Evolutionary conservation across 2,797 vertebrate species (phyloP).

Genomic region (Scyliorhinus canicula): DNA sequence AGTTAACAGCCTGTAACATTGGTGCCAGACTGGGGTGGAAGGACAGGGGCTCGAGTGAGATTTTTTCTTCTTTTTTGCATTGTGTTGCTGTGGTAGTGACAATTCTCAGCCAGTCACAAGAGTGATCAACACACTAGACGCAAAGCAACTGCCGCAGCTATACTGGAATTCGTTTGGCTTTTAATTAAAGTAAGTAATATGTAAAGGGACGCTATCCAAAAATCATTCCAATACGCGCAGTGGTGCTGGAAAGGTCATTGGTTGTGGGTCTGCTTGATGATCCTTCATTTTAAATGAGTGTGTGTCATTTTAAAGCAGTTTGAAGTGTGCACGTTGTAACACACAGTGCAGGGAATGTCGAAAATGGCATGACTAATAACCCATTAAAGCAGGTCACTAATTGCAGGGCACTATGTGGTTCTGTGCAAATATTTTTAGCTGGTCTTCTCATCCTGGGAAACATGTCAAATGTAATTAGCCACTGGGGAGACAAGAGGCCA

Average conservation of each 20-base stretch:
- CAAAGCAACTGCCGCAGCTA: not conserved
- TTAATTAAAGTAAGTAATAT: slow-evolving; percentile 6
- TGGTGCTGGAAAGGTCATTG: not conserved
- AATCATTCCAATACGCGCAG: not conserved
- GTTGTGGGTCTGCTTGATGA: not conserved
- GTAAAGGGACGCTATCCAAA: not conserved
- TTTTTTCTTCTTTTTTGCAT: too few species aligned
- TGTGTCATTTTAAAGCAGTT: not conserved
- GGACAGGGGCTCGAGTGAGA: not conserved
- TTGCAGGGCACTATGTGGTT: not conserved
- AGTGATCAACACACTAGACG: not conserved
- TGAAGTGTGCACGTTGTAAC: not conserved
- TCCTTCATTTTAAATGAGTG: too few species aligned
- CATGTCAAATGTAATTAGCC: not conserved
- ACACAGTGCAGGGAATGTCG: not conserved
- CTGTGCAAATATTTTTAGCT: not conserved
- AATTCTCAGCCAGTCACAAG: not conserved
- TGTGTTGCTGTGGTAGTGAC: not conserved
- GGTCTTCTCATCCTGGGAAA: not conserved
- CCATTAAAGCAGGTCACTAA: not conserved
- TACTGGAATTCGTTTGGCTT: not conserved
- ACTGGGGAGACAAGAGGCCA: not conserved
- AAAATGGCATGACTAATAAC: not conserved
- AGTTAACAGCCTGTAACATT: not conserved
- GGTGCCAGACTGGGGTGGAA: not conserved